phyloP scores from a whole-genome alignment of 2,113 vertebrate species.

The Dolichotis patagonum region DNA sequence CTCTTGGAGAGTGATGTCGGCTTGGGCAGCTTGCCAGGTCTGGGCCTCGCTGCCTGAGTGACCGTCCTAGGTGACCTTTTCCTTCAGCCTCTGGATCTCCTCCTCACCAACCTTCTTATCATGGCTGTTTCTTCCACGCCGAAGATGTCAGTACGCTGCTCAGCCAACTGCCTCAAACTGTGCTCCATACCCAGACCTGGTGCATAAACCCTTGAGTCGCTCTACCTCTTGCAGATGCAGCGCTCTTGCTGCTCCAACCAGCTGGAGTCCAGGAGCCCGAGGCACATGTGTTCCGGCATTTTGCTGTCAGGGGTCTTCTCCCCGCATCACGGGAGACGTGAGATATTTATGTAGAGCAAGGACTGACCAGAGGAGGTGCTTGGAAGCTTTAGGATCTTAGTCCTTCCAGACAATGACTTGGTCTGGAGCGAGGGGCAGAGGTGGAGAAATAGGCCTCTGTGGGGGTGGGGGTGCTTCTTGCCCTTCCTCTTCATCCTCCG shows the following conservation, averaged over 20 bases:
- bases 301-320: conserved; percentile 99
- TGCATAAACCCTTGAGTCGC: conserved; percentile 97
- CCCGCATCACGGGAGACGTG: conserved; percentile 97
- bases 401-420: conserved; percentile 99
- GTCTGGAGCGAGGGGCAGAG: conserved; percentile 97
- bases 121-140: conserved; percentile 99
- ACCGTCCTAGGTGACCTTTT: conserved; percentile 99
- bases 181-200: conserved; percentile 98
- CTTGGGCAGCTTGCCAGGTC: conserved; percentile 98
- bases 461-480: conserved; percentile 95
- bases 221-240: conserved; percentile 96
- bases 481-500: conserved; percentile 96
- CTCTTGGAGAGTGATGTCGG: conserved; percentile 99
- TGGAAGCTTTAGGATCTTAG: conserved; percentile 98
- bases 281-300: conserved; percentile 99
- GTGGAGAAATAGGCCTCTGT: conserved; percentile 96
- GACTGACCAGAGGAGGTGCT: conserved; percentile 87
- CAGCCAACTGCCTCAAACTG: conserved; percentile 98
- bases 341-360: conserved; percentile 94
- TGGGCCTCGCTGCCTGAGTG: conserved; percentile 99
- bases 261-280: conserved; percentile 96
- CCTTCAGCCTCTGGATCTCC: conserved; percentile 99
- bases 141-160: conserved; percentile 99
- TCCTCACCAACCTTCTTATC: conserved; percentile 98
- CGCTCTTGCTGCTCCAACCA: conserved; percentile 98